phyloP scores from a whole-genome alignment of 2,113 vertebrate species.

The Actenoides lindsayi region DNA sequence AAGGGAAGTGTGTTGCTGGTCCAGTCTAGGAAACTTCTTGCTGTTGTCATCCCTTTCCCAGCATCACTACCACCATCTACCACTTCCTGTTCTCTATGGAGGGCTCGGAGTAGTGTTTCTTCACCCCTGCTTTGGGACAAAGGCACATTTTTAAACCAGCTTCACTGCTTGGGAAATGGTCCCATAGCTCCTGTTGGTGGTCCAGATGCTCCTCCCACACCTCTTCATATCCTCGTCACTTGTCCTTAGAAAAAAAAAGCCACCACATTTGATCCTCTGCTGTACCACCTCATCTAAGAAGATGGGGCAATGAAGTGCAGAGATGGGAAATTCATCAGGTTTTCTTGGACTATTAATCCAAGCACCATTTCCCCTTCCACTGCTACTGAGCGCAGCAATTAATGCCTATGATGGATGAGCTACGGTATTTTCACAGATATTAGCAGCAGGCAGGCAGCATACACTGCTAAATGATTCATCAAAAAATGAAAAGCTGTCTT shows the following conservation, averaged over 20 bases:
- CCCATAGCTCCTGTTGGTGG: not conserved
- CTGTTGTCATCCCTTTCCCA: not conserved
- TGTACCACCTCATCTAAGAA: not conserved
- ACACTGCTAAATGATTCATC: not conserved
- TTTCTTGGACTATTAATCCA: not conserved
- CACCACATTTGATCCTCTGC: not conserved
- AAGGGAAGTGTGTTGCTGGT: not conserved
- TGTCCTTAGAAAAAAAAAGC: not conserved
- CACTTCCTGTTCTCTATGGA: not conserved
- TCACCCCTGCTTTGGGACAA: rapidly evolving
- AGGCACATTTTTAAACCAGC: not conserved
- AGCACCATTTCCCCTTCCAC: not conserved
- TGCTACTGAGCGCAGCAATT: not conserved
- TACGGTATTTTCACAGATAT: not conserved
- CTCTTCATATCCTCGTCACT: not conserved
- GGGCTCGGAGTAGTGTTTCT: not conserved
- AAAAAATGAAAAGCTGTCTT: not conserved
- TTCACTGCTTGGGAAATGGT: not conserved
- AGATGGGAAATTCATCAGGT: not conserved
- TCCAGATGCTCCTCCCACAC: not conserved
- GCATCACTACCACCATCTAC: not conserved
- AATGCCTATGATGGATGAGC: not conserved
- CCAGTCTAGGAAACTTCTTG: not conserved
- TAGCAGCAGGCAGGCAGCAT: not conserved
- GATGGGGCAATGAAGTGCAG: not conserved